phyloP scores from a whole-genome alignment of 2,797 vertebrate genomes.

The Smutsia gigantea region DNA sequence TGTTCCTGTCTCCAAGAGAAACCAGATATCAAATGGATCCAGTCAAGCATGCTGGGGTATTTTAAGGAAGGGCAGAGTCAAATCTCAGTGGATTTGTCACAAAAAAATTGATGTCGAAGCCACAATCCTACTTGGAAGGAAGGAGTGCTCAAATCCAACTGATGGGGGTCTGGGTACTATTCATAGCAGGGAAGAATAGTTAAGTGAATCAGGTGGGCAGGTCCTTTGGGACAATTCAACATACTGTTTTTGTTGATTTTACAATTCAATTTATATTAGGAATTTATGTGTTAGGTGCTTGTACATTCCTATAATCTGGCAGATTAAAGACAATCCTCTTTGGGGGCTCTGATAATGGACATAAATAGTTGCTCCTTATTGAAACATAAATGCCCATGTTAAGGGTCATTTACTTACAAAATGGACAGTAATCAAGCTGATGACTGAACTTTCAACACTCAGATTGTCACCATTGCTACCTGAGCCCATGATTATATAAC shows the following conservation, averaged over 20 bases:
- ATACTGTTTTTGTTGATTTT: not conserved
- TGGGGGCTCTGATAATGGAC: not conserved
- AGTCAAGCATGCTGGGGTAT: not conserved
- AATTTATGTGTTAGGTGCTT: not conserved
- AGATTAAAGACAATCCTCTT: not conserved
- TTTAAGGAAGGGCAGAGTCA: not conserved
- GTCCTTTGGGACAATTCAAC: not conserved
- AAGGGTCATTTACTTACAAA: not conserved
- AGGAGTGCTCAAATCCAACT: not conserved
- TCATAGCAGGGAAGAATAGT: not conserved
- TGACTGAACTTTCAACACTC: not conserved
- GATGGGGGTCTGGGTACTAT: not conserved
- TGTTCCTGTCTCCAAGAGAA: not conserved
- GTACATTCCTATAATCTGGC: not conserved
- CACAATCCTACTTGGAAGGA: not conserved
- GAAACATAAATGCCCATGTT: not conserved
- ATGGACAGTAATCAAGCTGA: not conserved
- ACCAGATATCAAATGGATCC: not conserved
- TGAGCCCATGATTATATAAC: no score
- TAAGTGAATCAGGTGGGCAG: not conserved
- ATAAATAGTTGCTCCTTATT: not conserved
- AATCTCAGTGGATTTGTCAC: not conserved
- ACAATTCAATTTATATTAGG: not conserved
- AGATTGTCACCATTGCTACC: not conserved
- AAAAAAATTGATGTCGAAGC: not conserved